Base-by-base conservation (phyloP, 2,888 invertebrate genomes). In the Cynaeus angustus region DNA sequence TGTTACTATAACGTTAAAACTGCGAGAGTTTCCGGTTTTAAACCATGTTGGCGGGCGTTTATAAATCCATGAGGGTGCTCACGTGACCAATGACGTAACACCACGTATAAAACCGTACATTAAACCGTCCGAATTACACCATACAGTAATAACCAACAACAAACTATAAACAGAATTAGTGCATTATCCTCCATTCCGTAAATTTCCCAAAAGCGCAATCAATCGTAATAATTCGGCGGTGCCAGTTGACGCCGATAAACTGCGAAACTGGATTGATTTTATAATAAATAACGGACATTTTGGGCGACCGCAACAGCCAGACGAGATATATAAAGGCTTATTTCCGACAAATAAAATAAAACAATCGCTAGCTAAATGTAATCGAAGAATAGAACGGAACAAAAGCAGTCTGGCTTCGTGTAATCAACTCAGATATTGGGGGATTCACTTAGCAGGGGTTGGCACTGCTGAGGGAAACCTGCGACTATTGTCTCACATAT, bases 361-460 rank as follows among this genome's bases (percentile, higher is more conserved):
- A 79, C 78, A 78, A 79, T 77, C 69, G 77, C 72, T 14, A 72
- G 71, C 73, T 74, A 74, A 74, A 72, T 61, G 73, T 72, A 75
- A 77, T 75, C 78, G 77, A 78, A 73, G 73, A 74, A 72, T 75
- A 67, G 72, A 66, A 66, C 64, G 68, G 77, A 78, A 78, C 77
- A 82, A 82, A 68, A 81, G 82, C 82, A 78, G 83, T 82, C 83
- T 82, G 82, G 83, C 83, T 82, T 83, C 82, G 80, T 37, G 82
- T 83, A 84, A 84, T 83, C 84, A 83, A 83, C 83, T 82, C 81
- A 79, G 81, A 81, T 82, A 83, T 82, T 82, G 80, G 79, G 82
- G 83, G 83, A 83, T 83, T 83, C 83, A 83, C 82, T 83, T 82
- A 81, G 80, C 78, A 80, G 80, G 82, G 82, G 83, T 80, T 80